Evolutionary conservation across 2,797 vertebrate genomes (phyloP).

Genomic region (Tiaroga cobitis): DNA sequence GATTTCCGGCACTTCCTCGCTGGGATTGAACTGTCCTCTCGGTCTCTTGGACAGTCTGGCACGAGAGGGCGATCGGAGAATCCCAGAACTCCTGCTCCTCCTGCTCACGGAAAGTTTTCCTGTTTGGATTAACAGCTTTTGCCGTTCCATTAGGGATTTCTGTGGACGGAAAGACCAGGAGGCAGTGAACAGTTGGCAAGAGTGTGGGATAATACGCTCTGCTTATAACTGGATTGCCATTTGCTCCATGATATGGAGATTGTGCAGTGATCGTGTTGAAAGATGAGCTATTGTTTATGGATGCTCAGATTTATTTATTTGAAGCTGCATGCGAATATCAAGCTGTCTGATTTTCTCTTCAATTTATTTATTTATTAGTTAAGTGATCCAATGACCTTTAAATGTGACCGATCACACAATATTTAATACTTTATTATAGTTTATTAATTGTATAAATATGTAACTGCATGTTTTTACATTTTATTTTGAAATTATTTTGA

Average conservation of each 20-base stretch:
- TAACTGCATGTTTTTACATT: background rate
- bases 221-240: constrained; percentile 54
- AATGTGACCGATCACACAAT: background rate
- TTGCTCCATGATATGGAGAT: constrained; percentile 59
- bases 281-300: constrained; percentile 27
- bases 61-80: constrained; percentile 49
- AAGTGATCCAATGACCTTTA: background rate
- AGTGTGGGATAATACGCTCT: constrained; percentile 44
- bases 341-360: background rate
- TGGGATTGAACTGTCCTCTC: background rate
- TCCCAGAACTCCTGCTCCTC: constrained; percentile 64
- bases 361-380: background rate
- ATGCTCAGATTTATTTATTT: background rate
- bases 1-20: background rate
- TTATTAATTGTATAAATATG: background rate
- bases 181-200: constrained; percentile 42
- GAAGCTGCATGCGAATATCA: background rate
- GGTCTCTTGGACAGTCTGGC: background rate
- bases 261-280: constrained; percentile 45
- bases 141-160: constrained; percentile 18
- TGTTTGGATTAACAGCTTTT: constrained; percentile 40
- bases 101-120: constrained; percentile 59
- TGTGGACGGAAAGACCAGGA: constrained; percentile 19
- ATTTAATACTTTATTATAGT: background rate
- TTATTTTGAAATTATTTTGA: background rate